A percentile compares a stretch with the other conserved stretches of the same genome.
phyloP scores from a whole-genome alignment of 2,113 vertebrate genomes.

The Campylomormyrus numenius region DNA sequence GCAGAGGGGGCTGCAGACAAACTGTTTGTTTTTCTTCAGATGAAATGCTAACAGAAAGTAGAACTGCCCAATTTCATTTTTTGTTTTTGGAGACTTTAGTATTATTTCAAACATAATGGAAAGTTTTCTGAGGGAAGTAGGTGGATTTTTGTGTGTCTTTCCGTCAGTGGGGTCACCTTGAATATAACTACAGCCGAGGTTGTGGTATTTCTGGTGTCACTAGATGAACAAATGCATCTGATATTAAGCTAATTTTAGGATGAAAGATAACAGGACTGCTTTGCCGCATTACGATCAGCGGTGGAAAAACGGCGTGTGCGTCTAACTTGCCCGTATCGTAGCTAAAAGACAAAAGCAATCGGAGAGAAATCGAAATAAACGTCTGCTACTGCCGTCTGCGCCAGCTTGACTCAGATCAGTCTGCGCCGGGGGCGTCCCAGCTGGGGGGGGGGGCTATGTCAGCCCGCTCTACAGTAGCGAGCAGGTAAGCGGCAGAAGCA shows the following conservation, averaged over 20 bases:
- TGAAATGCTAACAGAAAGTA: neutral
- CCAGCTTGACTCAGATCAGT: constrained; percentile 3
- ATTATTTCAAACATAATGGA: neutral
- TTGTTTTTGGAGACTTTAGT: neutral
- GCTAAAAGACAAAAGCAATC: neutral
- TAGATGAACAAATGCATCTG: neutral
- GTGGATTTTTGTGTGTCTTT: neutral
- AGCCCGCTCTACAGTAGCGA: neutral
- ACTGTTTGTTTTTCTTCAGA: neutral
- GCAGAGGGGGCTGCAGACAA: neutral
- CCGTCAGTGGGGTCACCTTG: neutral
- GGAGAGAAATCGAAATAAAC: neutral
- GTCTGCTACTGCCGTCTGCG: neutral
- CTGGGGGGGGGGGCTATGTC: neutral
- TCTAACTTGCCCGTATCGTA: neutral
- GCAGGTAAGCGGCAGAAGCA: neutral
- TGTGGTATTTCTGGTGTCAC: neutral
- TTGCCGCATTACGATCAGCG: neutral
- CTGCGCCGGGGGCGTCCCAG: neutral
- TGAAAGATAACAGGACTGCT: neutral
- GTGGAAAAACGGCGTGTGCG: neutral
- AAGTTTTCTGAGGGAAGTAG: neutral
- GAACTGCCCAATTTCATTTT: neutral
- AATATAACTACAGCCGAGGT: neutral
- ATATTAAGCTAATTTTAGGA: neutral